Conservation (phyloP, 2,888 invertebrate genomes). For the Torymus tubicola region DNA sequence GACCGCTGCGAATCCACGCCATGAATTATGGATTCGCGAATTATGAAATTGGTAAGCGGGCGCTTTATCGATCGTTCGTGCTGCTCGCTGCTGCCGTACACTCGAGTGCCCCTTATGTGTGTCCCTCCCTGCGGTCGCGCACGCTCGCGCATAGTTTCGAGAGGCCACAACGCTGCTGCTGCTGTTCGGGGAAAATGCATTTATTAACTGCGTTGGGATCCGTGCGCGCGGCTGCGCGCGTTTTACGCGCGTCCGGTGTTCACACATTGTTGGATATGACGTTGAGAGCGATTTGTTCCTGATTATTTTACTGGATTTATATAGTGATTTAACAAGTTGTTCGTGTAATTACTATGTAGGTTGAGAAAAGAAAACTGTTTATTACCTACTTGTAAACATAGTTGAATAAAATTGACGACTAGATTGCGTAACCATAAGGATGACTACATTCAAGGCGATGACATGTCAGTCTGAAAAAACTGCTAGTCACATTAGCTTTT, state of each 20-base stretch:
- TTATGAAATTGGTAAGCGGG: conserved; percentile 68
- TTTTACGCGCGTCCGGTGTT: background rate
- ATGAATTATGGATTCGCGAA: conserved; percentile 73
- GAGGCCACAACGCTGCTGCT: background rate
- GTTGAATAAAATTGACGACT: too few species aligned
- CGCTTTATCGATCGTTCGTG: conserved; percentile 67
- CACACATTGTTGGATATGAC: too few species aligned
- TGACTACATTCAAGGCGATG: too few species aligned
- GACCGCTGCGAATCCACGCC: conserved; percentile 15
- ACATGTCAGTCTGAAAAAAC: too few species aligned
- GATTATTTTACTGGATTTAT: background rate
- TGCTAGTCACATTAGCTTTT: too few species aligned
- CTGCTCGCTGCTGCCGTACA: conserved; percentile 1
- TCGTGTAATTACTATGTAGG: too few species aligned
- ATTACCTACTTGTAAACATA: too few species aligned
- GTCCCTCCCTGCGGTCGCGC: conserved; percentile 21
- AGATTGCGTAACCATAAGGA: too few species aligned
- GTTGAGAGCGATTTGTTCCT: too few species aligned
- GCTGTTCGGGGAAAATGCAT: conserved; percentile 22
- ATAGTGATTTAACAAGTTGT: background rate
- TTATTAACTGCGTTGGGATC: conserved; percentile 44
- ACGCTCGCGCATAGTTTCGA: conserved; percentile 29
- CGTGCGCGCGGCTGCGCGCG: conserved; percentile 29
- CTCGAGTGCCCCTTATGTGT: conserved; percentile 52
- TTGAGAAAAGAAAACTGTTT: too few species aligned